Percentiles rank a stretch among this genome's conserved stretches.
These are phyloP conservation scores for Merops nubicus DNA, from an alignment of 2,113 vertebrate genomes.

Conservation along the genomic window DNA sequence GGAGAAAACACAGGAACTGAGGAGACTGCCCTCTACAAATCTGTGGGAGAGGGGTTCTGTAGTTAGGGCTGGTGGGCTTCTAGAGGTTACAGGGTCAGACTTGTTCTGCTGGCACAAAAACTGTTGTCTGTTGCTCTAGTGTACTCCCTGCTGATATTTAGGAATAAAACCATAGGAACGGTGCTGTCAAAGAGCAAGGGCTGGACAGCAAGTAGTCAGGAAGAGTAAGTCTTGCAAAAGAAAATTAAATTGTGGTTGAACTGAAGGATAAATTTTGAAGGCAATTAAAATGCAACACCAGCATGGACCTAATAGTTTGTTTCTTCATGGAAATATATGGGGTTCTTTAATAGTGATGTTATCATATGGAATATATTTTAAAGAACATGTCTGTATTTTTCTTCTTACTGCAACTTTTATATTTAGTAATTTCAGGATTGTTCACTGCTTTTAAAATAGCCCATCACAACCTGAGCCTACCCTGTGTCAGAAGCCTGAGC, in stretches of 20 bases:
- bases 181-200: background rate
- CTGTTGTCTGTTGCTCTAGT: background rate
- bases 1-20: background rate
- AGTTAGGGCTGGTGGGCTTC: background rate
- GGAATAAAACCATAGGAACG: background rate
- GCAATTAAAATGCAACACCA: background rate
- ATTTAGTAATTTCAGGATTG: background rate
- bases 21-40: background rate
- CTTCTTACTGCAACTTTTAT: background rate
- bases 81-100: background rate
- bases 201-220: background rate
- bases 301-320: background rate
- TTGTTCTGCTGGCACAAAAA: background rate
- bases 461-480: background rate
- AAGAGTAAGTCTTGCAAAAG: background rate
- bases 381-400: background rate
- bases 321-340: background rate
- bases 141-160: background rate
- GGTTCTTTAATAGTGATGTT: fast-evolving
- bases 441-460: background rate
- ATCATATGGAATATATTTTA: background rate
- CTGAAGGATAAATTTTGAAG: background rate
- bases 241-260: background rate
- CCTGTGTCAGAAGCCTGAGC: background rate
- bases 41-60: background rate